Evolutionary conservation across 2,888 invertebrate genomes (phyloP).

Genomic region (Hirtodrosophila confusa): DNA sequence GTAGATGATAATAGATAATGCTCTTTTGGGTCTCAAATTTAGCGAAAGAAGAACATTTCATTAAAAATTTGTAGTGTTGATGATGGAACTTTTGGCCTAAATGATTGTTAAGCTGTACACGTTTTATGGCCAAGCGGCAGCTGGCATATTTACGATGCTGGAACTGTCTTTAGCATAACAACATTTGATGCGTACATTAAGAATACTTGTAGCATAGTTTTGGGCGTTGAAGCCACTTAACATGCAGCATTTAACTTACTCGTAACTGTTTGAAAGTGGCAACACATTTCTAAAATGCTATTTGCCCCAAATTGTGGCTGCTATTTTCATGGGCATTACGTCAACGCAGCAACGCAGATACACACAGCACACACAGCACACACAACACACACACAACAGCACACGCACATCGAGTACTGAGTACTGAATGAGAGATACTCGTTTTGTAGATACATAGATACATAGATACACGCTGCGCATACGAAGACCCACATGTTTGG

Average conservation of each 20-base stretch:
- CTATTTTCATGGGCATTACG: constrained; percentile 73
- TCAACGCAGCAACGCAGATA: constrained; percentile 43
- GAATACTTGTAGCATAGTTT: constrained; percentile 42
- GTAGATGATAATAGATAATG: too few species aligned
- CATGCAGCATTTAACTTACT: constrained; percentile 38
- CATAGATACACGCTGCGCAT: constrained; percentile 1
- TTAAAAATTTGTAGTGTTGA: constrained; percentile 4
- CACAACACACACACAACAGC: not conserved
- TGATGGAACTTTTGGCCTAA: constrained; percentile 9
- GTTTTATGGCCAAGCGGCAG: constrained; percentile 23
- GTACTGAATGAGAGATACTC: constrained; percentile 8
- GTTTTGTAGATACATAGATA: constrained; percentile 12
- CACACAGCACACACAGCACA: constrained; percentile 5
- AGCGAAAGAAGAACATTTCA: not conserved
- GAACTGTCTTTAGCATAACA: constrained; percentile 20
- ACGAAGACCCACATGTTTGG: constrained; percentile 52
- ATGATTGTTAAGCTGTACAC: constrained; percentile 35
- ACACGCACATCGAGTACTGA: constrained; percentile 8
- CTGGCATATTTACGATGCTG: constrained; percentile 43
- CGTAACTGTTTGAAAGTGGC: constrained; percentile 35
- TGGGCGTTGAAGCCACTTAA: constrained; percentile 46
- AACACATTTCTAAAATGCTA: constrained; percentile 30
- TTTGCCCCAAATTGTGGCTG: constrained; percentile 45
- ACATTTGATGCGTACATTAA: constrained; percentile 29
- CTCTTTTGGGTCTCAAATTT: too few species aligned